Conservation (phyloP, 92 coral and sea anemone species). For the Epizoanthus rinbou region DNA sequence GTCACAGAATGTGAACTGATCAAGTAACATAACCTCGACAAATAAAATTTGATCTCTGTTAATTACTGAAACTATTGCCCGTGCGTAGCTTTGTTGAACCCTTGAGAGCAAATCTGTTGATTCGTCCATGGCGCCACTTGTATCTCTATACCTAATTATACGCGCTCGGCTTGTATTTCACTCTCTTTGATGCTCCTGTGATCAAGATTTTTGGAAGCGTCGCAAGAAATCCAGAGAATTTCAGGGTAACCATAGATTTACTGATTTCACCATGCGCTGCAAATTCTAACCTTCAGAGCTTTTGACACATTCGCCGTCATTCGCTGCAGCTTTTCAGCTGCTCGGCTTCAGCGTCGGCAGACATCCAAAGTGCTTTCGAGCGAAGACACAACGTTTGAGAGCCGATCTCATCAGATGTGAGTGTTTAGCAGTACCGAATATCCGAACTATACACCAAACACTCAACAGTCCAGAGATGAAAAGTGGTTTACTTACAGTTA, state of each 20-base stretch:
- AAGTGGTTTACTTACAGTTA: neutral
- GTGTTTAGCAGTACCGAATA: neutral
- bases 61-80: neutral
- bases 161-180: neutral
- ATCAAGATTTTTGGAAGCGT: neutral
- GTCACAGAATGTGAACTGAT: slow-evolving; percentile 5
- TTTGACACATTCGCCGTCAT: too few relatives aligned
- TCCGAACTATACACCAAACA: neutral
- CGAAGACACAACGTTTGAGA: neutral
- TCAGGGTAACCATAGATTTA: neutral
- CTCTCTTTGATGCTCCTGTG: neutral
- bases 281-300: neutral
- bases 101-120: neutral
- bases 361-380: slow-evolving; percentile 8
- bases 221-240: neutral
- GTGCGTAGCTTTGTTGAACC: neutral
- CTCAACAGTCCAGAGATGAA: neutral
- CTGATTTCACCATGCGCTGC: neutral
- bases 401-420: neutral
- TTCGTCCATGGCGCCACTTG: neutral
- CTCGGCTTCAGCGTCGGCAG: neutral
- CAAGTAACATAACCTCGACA: slow-evolving; percentile 1
- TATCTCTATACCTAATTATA: neutral
- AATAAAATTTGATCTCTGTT: neutral
- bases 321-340: slow-evolving; percentile 1